Percentiles rank a stretch among this genome's conserved stretches.
phyloP scores from a whole-genome alignment of 2,797 vertebrate species.

The Botia kubotai region DNA sequence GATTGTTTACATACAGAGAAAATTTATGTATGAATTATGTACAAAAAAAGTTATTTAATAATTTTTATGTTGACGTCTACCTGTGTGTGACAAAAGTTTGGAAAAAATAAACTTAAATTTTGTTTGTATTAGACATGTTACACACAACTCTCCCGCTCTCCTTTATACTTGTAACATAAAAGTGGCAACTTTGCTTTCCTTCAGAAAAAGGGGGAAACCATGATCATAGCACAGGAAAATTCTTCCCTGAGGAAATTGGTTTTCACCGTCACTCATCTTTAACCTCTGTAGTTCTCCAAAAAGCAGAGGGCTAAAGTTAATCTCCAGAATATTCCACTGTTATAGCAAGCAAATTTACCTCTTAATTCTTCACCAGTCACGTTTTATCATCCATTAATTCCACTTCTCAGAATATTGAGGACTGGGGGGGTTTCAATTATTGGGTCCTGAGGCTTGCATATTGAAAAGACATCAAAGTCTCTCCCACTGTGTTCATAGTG shows the following conservation, averaged over 20 bases:
- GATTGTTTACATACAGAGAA: slow-evolving; percentile 12
- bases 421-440: slow-evolving; percentile 27
- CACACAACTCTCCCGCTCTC: neutral
- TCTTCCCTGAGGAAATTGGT: slow-evolving; percentile 34
- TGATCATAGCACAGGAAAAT: slow-evolving; percentile 27
- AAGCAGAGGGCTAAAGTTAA: slow-evolving; percentile 14
- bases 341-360: neutral
- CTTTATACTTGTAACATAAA: slow-evolving; percentile 31
- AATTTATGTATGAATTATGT: neutral
- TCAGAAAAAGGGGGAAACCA: slow-evolving; percentile 30
- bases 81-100: too few species aligned
- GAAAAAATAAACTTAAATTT: too few species aligned
- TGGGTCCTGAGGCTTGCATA: slow-evolving; percentile 25
- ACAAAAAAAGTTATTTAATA: too few species aligned
- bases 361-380: slow-evolving; percentile 17
- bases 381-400: slow-evolving; percentile 27
- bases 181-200: slow-evolving; percentile 1
- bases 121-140: slow-evolving; percentile 16
- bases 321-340: slow-evolving; percentile 26
- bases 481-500: neutral
- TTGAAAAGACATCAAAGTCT: slow-evolving; percentile 9
- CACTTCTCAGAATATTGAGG: slow-evolving; percentile 13
- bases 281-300: slow-evolving; percentile 36
- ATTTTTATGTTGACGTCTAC: too few species aligned
- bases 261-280: slow-evolving; percentile 42